Evolutionary conservation across 2,888 invertebrate species (phyloP).

Genomic region (Metalampra italica): DNA sequence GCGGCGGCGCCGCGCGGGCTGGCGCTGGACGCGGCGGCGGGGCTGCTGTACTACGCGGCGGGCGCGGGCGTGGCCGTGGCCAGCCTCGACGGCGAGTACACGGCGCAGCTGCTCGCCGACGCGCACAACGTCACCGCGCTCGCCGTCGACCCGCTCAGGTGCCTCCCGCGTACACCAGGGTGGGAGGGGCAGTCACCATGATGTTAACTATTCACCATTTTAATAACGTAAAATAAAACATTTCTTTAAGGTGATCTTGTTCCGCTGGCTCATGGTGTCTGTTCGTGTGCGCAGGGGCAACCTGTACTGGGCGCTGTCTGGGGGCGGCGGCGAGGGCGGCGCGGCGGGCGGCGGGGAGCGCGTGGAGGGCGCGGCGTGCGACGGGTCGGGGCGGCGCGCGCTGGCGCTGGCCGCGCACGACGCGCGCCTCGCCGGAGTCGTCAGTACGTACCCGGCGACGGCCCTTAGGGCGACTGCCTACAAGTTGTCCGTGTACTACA

Average conservation of each 20-base stretch:
- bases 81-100: constrained; percentile 85
- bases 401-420: constrained; percentile 29
- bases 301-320: constrained; percentile 75
- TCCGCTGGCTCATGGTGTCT: too few relatives aligned
- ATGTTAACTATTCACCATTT: too few relatives aligned
- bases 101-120: not conserved
- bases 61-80: constrained; percentile 81
- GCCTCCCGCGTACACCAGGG: constrained; percentile 18
- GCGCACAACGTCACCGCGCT: constrained; percentile 4
- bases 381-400: constrained; percentile 74
- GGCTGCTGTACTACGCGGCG: constrained; percentile 85
- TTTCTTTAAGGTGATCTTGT: too few relatives aligned
- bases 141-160: constrained; percentile 6
- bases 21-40: constrained; percentile 90
- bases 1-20: constrained; percentile 82
- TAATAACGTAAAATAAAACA: too few relatives aligned
- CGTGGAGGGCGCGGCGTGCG: constrained; percentile 82
- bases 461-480: not conserved
- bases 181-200: too few relatives aligned
- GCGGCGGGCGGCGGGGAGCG: constrained; percentile 81
- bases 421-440: constrained; percentile 14
- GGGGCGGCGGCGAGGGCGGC: constrained; percentile 72
- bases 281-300: constrained; percentile 56
- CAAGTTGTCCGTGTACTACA: too few relatives aligned
- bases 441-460: not conserved